Percentiles rank a stretch among this genome's conserved stretches.
These are phyloP conservation scores for Caenorhabditis sinica DNA, from an alignment of 2,888 invertebrate species.

Conservation along the genomic window DNA sequence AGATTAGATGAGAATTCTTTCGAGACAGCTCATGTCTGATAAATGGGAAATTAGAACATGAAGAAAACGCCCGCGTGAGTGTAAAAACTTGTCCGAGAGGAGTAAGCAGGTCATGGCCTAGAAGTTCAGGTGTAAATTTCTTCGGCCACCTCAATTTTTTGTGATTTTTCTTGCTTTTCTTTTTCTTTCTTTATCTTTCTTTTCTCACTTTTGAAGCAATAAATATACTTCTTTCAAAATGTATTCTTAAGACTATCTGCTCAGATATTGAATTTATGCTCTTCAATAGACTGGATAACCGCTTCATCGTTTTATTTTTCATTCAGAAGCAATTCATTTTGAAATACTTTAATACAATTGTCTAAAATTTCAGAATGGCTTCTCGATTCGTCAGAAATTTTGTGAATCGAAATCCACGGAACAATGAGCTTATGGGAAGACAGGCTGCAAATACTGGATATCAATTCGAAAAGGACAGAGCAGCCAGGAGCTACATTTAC, in stretches of 20 bases:
- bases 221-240: neutral
- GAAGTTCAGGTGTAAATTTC: neutral
- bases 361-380: slow-evolving; percentile 47
- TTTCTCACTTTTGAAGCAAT: no score
- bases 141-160: slow-evolving; percentile 3
- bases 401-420: slow-evolving; percentile 77
- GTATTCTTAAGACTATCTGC: no score
- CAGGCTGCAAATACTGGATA: slow-evolving; percentile 77
- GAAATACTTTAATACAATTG: no score
- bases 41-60: neutral
- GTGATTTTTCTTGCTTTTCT: slow-evolving; percentile 7
- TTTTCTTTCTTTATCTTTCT: neutral
- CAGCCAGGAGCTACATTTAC: slow-evolving; percentile 75
- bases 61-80: slow-evolving; percentile 31
- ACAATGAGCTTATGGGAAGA: slow-evolving; percentile 78
- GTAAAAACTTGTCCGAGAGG: slow-evolving; percentile 21
- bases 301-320: neutral
- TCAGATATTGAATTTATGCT: no score
- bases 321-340: neutral
- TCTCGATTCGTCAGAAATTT: slow-evolving; percentile 59
- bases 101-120: slow-evolving; percentile 30
- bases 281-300: no score
- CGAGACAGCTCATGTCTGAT: neutral
- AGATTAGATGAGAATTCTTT: neutral
- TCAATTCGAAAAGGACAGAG: slow-evolving; percentile 78